phyloP scores from a whole-genome alignment of 2,113 vertebrate genomes.

The Cariama cristata region DNA sequence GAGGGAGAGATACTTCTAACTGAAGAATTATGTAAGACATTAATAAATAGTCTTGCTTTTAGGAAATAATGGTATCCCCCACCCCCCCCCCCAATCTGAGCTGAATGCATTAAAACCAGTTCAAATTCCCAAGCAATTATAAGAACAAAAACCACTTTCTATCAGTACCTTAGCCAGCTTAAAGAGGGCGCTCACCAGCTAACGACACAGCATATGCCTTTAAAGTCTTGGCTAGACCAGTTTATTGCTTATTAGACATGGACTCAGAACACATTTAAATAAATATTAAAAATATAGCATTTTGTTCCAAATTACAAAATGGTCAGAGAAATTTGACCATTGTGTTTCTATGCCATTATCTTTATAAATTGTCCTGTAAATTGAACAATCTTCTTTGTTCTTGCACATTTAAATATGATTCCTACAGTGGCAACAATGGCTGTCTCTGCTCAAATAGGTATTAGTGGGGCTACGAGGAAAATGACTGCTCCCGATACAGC shows the following conservation, averaged over 20 bases:
- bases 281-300: slow-evolving; percentile 77
- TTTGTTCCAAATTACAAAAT: slow-evolving; percentile 77
- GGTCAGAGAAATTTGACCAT: slow-evolving; percentile 77
- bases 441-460: neutral
- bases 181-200: slow-evolving; percentile 89
- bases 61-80: slow-evolving; percentile 62
- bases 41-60: slow-evolving; percentile 84
- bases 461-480: neutral
- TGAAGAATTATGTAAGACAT: slow-evolving; percentile 79
- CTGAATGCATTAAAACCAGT: slow-evolving; percentile 73
- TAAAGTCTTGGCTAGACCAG: slow-evolving; percentile 70
- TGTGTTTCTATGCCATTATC: slow-evolving; percentile 68
- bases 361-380: slow-evolving; percentile 67
- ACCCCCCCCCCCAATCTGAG: slow-evolving; percentile 63
- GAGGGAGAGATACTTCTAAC: slow-evolving; percentile 73
- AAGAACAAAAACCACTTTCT: slow-evolving; percentile 74
- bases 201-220: slow-evolving; percentile 66
- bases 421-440: slow-evolving; percentile 7
- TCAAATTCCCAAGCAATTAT: slow-evolving; percentile 76
- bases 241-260: slow-evolving; percentile 77
- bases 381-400: slow-evolving; percentile 33
- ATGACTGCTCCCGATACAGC: neutral
- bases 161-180: slow-evolving; percentile 84
- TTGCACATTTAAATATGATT: neutral
- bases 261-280: slow-evolving; percentile 77